Conservation (phyloP, 2,888 invertebrate genomes). For the Hoplodrina ambigua region DNA sequence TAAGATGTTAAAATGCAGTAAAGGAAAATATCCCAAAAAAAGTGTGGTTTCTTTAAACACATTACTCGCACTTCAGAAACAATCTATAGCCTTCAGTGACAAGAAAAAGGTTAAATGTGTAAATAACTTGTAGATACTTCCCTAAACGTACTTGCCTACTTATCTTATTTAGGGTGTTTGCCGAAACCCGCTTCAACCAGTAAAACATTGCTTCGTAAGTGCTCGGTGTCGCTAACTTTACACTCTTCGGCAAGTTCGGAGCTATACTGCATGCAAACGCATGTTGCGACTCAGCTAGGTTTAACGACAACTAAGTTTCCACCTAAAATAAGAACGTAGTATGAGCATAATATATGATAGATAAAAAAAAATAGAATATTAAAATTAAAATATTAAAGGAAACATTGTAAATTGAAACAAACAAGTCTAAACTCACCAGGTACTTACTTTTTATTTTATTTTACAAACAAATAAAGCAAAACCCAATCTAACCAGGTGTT, state of each 20-base stretch:
- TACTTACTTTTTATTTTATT: not conserved
- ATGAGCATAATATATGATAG: not conserved
- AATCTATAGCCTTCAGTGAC: constrained; percentile 24
- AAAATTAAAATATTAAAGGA: too few relatives aligned
- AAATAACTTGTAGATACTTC: constrained; percentile 50
- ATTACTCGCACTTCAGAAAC: constrained; percentile 13
- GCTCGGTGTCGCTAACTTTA: constrained; percentile 46
- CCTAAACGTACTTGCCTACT: constrained; percentile 48
- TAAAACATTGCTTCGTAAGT: constrained; percentile 50
- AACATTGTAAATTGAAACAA: not conserved
- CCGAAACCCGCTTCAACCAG: constrained; percentile 45
- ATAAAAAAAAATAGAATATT: not conserved
- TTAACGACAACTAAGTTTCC: not conserved
- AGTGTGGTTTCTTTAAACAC: not conserved
- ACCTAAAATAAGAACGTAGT: not conserved
- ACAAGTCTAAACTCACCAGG: not conserved
- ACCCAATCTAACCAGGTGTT: not conserved
- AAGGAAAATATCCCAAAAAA: not conserved
- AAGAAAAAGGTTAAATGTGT: constrained; percentile 49
- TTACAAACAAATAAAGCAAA: constrained; percentile 24
- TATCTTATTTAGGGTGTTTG: constrained; percentile 53
- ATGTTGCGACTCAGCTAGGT: not conserved
- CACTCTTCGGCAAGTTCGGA: constrained; percentile 28
- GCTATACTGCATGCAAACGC: constrained; percentile 6
- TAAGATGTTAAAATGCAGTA: not conserved